Base-by-base conservation (phyloP, 2,797 vertebrate species). In the Helicolenus hilgendorfi region DNA sequence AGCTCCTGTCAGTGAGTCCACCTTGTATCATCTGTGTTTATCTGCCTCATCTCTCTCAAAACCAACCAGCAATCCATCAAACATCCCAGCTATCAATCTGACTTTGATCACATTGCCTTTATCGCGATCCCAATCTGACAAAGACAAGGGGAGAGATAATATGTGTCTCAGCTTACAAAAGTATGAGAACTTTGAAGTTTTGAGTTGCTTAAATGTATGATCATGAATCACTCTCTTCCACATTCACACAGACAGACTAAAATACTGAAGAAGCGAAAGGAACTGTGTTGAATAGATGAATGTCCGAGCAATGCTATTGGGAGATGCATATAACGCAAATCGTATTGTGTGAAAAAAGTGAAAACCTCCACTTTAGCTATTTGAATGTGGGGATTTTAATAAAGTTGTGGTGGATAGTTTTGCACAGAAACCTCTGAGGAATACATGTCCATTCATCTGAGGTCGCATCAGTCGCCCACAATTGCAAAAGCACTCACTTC, bases 31-130 rank as follows among this genome's bases (percentile, higher is more conserved):
- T 68, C 56, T 79, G 35, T 35, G 67, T 76, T 74, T 69, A 83
- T 89, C 78, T 22, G 33, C 20, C 24, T 71, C 55, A 72, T 82
- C 60, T 73, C 53, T 77, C 26, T 64, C 15, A 69, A 60, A 79
- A 71, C 20, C 53, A 59, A 60, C 22, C 49, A 68, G 31, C 41
- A 64, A 79, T 89, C 83, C 55, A 91, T 74, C 83, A 80, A 53
- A 64, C 60, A 45, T 35, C n/a, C 35, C 7, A 58, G 29, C 70
- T 70, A 84, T 89, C 89, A 88, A 64, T 86, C 79, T 63, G 62
- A 10, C 38, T 71, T 62, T 72, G 64, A 85, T 83, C 72, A 22
- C 63, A 72, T 74, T 82, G 80, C 15, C 24, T 86, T 68, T 36
- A 72, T 79, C 77, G 60, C 33, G 45, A 82, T 70, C 59, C 35